These are phyloP conservation scores for Nycticorax nycticorax DNA, from an alignment of 2,113 vertebrate genomes.

Conservation along the genomic window DNA sequence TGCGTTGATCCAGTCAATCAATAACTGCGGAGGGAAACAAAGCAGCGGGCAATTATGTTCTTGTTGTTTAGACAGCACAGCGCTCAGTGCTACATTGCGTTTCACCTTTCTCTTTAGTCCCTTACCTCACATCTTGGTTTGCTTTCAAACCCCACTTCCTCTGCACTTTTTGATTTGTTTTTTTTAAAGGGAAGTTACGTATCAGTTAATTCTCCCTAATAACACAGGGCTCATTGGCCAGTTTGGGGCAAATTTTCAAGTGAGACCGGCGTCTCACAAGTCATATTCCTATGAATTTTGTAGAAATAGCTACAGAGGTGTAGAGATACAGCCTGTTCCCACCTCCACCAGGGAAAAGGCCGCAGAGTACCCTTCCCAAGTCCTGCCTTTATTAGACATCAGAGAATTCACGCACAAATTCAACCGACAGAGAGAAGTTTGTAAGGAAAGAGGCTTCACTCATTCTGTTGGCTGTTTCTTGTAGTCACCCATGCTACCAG, in stretches of 20 bases:
- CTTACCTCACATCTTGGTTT: background rate
- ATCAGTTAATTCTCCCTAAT: background rate
- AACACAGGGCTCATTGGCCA: background rate
- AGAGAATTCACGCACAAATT: background rate
- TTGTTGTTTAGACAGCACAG: background rate
- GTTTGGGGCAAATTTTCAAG: background rate
- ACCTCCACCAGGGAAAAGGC: background rate
- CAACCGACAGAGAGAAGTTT: background rate
- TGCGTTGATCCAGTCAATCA: conserved; percentile 88
- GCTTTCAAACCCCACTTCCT: background rate
- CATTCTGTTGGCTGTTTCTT: background rate
- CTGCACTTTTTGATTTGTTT: background rate
- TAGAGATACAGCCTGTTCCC: background rate
- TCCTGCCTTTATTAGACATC: background rate
- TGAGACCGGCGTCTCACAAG: background rate
- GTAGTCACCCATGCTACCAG: background rate
- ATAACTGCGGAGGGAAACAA: conserved; percentile 65
- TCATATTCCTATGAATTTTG: background rate
- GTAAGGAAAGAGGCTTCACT: background rate
- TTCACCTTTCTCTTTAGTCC: background rate
- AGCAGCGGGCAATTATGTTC: background rate
- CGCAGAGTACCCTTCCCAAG: background rate
- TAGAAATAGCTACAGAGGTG: background rate
- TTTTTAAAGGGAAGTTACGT: background rate
- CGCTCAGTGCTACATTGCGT: fast-evolving